phyloP scores from a whole-genome alignment of 2,797 vertebrate species.

The Lithobates pipiens region DNA sequence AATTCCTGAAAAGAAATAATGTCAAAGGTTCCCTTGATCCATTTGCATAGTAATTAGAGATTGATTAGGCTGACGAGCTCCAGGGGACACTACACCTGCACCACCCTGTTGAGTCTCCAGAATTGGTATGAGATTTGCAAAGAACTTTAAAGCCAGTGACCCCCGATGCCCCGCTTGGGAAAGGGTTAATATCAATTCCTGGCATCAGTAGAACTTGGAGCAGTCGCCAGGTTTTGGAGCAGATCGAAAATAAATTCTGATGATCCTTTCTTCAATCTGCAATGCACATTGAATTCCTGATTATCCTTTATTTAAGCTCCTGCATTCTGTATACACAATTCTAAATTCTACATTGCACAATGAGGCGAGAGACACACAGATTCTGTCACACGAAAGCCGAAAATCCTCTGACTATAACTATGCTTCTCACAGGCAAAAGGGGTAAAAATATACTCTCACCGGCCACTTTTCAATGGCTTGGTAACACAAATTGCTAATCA shows the following conservation, averaged over 20 bases:
- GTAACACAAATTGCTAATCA: no score
- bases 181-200: slow-evolving; percentile 11
- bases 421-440: no score
- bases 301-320: neutral
- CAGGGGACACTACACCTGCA: slow-evolving; percentile 49
- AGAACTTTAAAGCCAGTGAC: slow-evolving; percentile 4
- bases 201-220: slow-evolving; percentile 20
- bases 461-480: no score
- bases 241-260: neutral
- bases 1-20: slow-evolving; percentile 67
- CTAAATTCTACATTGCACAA: neutral
- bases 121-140: neutral
- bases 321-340: neutral
- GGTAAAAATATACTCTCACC: no score
- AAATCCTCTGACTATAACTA: no score
- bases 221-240: neutral
- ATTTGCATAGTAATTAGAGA: slow-evolving; percentile 72
- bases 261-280: slow-evolving; percentile 13
- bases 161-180: neutral
- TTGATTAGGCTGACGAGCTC: slow-evolving; percentile 67
- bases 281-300: slow-evolving; percentile 26
- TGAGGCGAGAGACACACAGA: no score
- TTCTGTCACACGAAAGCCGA: no score
- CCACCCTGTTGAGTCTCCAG: slow-evolving; percentile 21
- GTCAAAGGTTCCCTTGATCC: slow-evolving; percentile 66